These are phyloP conservation scores for Conchocele bisecta DNA, from an alignment of 2,888 invertebrate species.

Conservation along the genomic window DNA sequence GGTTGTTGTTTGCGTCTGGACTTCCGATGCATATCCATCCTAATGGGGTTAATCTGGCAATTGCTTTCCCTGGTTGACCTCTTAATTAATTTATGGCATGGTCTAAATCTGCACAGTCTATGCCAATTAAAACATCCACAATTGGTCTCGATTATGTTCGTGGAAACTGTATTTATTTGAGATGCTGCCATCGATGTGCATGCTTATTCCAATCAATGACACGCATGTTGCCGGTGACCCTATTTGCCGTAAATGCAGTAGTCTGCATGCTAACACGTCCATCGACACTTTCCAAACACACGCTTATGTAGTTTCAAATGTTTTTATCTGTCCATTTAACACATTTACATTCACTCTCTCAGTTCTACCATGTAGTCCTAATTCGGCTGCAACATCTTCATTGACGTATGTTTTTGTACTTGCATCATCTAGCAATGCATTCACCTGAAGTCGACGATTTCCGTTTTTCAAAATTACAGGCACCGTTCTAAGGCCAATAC, in stretches of 20 bases:
- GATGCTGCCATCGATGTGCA: not conserved
- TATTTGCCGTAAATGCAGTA: not conserved
- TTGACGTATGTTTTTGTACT: slow-evolving; percentile 19
- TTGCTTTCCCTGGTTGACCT: not conserved
- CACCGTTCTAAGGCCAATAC: slow-evolving; percentile 10
- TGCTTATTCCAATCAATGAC: slow-evolving; percentile 2
- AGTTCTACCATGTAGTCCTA: not conserved
- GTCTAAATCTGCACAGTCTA: slow-evolving; percentile 4
- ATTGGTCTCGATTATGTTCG: not conserved
- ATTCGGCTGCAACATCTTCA: not conserved
- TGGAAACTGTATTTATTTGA: slow-evolving; percentile 18
- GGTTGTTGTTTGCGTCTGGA: not conserved
- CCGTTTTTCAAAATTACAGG: slow-evolving; percentile 7
- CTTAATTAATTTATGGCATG: not conserved
- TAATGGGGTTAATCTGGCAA: slow-evolving; percentile 6
- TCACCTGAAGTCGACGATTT: not conserved
- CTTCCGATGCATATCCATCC: slow-evolving; percentile 19
- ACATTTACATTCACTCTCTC: not conserved
- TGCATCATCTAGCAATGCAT: slow-evolving; percentile 23
- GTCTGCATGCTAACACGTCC: not conserved
- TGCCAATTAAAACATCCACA: slow-evolving; percentile 13
- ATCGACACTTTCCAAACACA: not conserved
- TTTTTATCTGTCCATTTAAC: slow-evolving; percentile 5
- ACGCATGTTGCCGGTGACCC: slow-evolving; percentile 9
- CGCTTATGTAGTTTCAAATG: not conserved